Percentiles rank a stretch among this genome's conserved stretches.
Conservation (phyloP, 2,888 invertebrate genomes). For the Drosophila gaucha region DNA sequence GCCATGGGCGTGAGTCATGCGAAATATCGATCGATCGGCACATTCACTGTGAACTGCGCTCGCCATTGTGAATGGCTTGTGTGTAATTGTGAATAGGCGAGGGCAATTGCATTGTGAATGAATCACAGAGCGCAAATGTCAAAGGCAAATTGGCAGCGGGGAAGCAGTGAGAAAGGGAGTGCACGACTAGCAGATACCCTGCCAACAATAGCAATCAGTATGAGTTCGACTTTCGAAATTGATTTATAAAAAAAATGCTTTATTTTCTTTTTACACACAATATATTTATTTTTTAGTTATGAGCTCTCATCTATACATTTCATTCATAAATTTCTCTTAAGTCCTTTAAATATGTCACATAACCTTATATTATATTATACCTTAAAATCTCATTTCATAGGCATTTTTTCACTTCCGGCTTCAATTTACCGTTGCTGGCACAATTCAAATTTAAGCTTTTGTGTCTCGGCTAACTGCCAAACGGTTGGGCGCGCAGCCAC, state of each 20-base stretch:
- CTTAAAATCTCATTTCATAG: background rate
- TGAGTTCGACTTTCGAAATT: too few species aligned
- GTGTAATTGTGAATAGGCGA: too few species aligned
- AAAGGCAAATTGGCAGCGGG: background rate
- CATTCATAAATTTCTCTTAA: background rate
- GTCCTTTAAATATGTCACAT: background rate
- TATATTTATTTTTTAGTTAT: too few species aligned
- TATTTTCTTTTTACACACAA: too few species aligned
- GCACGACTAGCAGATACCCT: background rate
- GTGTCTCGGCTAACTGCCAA: conserved; percentile 5
- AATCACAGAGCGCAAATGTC: conserved; percentile 14
- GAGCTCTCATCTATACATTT: too few species aligned
- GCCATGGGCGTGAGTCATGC: conserved; percentile 4
- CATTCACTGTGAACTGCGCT: background rate
- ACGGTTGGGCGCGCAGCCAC: conserved; percentile 13
- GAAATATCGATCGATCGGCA: background rate
- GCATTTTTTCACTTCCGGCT: conserved; percentile 3
- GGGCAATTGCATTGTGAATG: conserved; percentile 5
- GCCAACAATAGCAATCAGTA: too few species aligned
- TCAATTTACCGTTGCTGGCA: background rate
- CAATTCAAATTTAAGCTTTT: background rate
- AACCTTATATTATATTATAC: background rate
- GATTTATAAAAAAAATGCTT: too few species aligned
- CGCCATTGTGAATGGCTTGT: conserved; percentile 1
- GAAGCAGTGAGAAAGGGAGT: too few species aligned